Base-by-base conservation (phyloP, 2,888 invertebrate genomes). In the Antheraea yamamai region DNA sequence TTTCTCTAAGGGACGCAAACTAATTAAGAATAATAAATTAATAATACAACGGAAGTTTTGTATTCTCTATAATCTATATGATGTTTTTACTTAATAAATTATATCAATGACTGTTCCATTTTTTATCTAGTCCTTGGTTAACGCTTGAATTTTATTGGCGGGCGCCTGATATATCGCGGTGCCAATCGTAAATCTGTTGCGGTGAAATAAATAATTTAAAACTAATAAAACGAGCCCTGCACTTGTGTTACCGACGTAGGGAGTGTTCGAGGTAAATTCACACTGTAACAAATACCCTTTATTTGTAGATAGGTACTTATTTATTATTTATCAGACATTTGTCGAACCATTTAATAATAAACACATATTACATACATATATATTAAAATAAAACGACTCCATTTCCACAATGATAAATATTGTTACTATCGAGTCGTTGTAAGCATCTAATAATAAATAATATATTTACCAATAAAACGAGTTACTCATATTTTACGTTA, bases 121-220 rank as follows among this genome's bases (percentile, higher is more conserved):
- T 72, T 18, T 39, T 52, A 72, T 79, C 73, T 82, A 86, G 39
- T 77, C 86, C 88, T 66, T 30, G 77, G 82, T 80, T 77, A 30
- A 39, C 79, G 79, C 80, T 68, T 73, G 87, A 85, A 87, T 93
- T 93, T 94, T 95, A 95, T 93, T 92, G 90, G 92, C 87, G 90
- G 89, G 87, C 86, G 87, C 82, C 92, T 93, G 93, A 95, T 92
- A 92, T 93, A 95, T 94, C 89, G 92, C 83, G 84, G 88, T 87
- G 87, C 87, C 91, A 90, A 90, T 91, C 94, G 95, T 95, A 95
- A 95, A 95, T 95, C 93, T 92, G 91, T 89, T 88, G 89, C 87
- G 89, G 90, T 80, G 85, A 92, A 91, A 94, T 95, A 94, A 94
- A 95, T 94, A 94, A 94, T 95, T 94, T 94, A 93, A 92, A 94